These are phyloP conservation scores for Argyra leucocephala DNA, from an alignment of 2,888 invertebrate genomes.

Conservation along the genomic window DNA sequence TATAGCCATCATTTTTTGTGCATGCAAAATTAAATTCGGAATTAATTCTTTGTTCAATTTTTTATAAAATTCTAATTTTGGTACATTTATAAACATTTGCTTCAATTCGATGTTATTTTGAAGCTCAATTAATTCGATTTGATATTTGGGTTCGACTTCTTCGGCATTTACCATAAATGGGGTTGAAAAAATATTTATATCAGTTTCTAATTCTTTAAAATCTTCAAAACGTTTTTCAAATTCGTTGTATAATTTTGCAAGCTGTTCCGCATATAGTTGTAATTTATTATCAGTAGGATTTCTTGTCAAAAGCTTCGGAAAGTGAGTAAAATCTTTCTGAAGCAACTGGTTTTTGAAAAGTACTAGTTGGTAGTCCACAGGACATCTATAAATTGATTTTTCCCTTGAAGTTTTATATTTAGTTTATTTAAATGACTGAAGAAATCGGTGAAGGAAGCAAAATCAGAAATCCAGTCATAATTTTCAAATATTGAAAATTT, in stretches of 20 bases:
- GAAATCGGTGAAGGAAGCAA: slow-evolving; percentile 8
- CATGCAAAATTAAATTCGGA: slow-evolving; percentile 8
- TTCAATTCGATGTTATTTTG: too few species aligned
- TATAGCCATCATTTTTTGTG: slow-evolving; percentile 2
- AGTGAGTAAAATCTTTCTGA: slow-evolving; percentile 8
- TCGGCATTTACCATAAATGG: slow-evolving; percentile 1
- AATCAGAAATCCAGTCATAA: slow-evolving; percentile 8
- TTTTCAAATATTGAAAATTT: slow-evolving; percentile 7
- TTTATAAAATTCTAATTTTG: slow-evolving; percentile 11
- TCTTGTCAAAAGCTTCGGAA: slow-evolving; percentile 5
- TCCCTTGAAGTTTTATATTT: slow-evolving; percentile 9
- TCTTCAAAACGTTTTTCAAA: slow-evolving; percentile 9
- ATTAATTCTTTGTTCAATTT: slow-evolving; percentile 8
- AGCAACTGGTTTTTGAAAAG: slow-evolving; percentile 9
- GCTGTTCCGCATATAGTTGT: slow-evolving; percentile 1
- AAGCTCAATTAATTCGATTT: slow-evolving; percentile 7
- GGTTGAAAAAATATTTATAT: slow-evolving; percentile 8
- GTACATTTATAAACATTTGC: slow-evolving; percentile 10
- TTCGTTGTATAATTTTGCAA: slow-evolving; percentile 8
- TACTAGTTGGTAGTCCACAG: slow-evolving; percentile 4
- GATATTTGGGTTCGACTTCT: slow-evolving; percentile 3
- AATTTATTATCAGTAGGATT: slow-evolving; percentile 9
- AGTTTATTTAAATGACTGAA: slow-evolving; percentile 7
- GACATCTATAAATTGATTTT: slow-evolving; percentile 6
- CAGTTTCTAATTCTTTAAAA: slow-evolving; percentile 8